Base-by-base conservation (phyloP, 1,140 invertebrate genomes). In the Oryctes rhinoceros region DNA sequence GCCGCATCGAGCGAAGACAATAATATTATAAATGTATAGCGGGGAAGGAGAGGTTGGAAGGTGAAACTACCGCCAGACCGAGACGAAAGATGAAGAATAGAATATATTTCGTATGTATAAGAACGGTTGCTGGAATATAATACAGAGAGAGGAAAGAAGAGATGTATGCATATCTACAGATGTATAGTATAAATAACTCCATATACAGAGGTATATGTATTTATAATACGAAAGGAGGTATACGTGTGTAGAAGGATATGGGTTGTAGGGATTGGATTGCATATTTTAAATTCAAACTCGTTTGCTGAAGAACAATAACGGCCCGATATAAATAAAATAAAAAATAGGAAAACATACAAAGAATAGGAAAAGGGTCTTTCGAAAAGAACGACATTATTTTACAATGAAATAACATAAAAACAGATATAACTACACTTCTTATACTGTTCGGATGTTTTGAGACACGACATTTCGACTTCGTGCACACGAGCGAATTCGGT, bases 41-140 rank as follows among this genome's bases (percentile, higher is more conserved):
- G 49, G 13, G 13, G 49, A 13, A 76, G 53, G 59, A 20, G 37
- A 37, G 71, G 47, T 44, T 71, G 47, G 79, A 76, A 80, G 79
- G 75, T 30, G 24, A 67, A 44, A 44, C 39, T 75, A 49, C 65
- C 20, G n/a, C 37, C 62, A 80, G 44, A 80, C 71, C 37, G 35
- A 78, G 59, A 80, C 75, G 39, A 10, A 44, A 39, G 20, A 67
- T 24, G 48, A 35, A 80, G 53, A 78, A 78, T 37, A n/a, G 59
- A 74, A 65, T 78, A 78, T 62, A 48, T 62, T 78, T 37, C 24
- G 62, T 30, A 59, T 59, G 18, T 59, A 59, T 59, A 59, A 59
- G 53, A 59, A 18, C 53, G 53, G 53, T 18, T 59, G 53, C 53
- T 59, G 53, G 53, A 59, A 59, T 18, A 59, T 59, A 59, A 59